Base-by-base conservation (phyloP, 2,797 vertebrate species). In the Gallirallus australis region DNA sequence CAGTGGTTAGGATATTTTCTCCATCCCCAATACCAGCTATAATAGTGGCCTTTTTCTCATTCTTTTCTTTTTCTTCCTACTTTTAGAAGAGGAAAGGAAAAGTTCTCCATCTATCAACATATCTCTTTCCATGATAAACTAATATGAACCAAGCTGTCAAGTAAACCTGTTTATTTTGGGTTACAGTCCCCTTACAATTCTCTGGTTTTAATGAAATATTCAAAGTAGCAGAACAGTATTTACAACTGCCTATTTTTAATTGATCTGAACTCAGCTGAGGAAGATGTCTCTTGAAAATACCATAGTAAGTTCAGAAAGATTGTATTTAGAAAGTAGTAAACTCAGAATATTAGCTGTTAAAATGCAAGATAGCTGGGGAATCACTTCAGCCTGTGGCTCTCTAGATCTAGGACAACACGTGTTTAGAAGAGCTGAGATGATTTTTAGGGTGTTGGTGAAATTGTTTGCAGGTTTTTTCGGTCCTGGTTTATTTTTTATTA, bases 1-100 rank as follows among this genome's bases (percentile, higher is more conserved):
- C 75, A 90, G 90, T 64, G 75, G 89, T 82, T 69, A 69, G 84
- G 79, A 68, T 75, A 77, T 91, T 94, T 90, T 84, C 81, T 85
- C 18, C 75, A 64, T 76, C 68, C 63, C 35, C 50, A 40, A 16
- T 17, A 73, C 71, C 42, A 86, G 1, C 35, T 33, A 8, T 50
- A 73, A 42, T 7, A 53, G 59, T 59, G 19, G 24, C 59, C 31
- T 59, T 30, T 59, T 84, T 70, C 71, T 87, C 64, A 66, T 83
- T 52, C 27, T 56, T 90, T 93, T 87, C 70, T 89, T 82, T n/a
- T 56, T 35, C 20, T 37, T 81, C 53, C 47, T 63, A 14, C 78
- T 84, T 73, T 69, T 45, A 28, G 48, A 75, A 78, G 35, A 81
- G 48, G 48, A 59, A 72, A n/a, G 35, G 70, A 92, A 69, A 40